These are phyloP conservation scores for Urocolius indicus DNA, from an alignment of 2,113 vertebrate genomes.

Conservation along the genomic window DNA sequence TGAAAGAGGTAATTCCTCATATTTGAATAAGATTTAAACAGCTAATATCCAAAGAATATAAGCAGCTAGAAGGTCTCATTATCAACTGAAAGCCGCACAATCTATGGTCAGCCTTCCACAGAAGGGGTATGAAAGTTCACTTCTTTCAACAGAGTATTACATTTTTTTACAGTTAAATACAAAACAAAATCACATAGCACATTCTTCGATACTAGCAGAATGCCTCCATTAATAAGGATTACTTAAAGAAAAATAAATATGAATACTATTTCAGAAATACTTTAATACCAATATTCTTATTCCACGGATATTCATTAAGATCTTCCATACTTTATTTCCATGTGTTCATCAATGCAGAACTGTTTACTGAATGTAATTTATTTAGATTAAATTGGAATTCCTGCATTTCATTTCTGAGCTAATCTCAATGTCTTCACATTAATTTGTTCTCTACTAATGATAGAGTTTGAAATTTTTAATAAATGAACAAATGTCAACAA, in stretches of 20 bases:
- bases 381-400: not conserved
- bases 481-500: not conserved
- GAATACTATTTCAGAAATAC: not conserved
- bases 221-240: not conserved
- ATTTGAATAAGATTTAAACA: not conserved
- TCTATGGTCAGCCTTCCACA: not conserved
- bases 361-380: not conserved
- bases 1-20: not conserved
- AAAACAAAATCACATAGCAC: not conserved
- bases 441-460: not conserved
- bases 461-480: not conserved
- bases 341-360: not conserved
- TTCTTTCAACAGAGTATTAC: not conserved
- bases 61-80: not conserved
- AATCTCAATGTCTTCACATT: not conserved
- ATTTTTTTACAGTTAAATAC: not conserved
- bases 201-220: not conserved
- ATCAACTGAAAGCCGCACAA: not conserved
- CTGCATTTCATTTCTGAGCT: not conserved
- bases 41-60: not conserved
- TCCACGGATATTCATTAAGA: not conserved
- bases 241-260: not conserved
- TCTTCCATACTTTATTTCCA: not conserved
- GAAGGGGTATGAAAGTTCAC: not conserved
- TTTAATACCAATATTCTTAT: not conserved